Base-by-base conservation (phyloP, 1,140 invertebrate species). In the Chelonus insularis region DNA sequence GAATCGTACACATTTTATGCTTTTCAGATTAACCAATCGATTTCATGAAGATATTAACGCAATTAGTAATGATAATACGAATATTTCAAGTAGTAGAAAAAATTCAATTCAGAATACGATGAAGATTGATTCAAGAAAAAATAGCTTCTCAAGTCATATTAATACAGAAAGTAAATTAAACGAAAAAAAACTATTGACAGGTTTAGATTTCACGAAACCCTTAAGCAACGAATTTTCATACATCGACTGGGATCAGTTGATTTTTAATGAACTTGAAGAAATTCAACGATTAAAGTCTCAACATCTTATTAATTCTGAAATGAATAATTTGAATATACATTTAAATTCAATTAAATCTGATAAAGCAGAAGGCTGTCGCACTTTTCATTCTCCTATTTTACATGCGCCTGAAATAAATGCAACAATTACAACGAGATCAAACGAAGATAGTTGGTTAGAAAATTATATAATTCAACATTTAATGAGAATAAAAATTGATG, bases 401-500 rank as follows among this genome's bases (percentile, higher is more conserved):
- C 77, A 75, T 47, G 72, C 79, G 1, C 48, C 68, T 0, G 78
- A 82, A 5, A 73, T 74, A 0, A 71, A 70, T 50, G 71, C 78
- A 9, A 72, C 72, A 21, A 79, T 82, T 11, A 80, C 80, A 67
- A 80, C 76, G 4, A 77, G 68, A 6, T 80, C 77, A 1, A 77
- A 79, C 3, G 73, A 77, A 6, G 65, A 73, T 34, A 76, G 77
- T 0, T 82, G 80, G 80, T 81, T 79, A 0, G 79, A 81, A 50
- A 81, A 80, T 66, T 82, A 79, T 54, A 67, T 65, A 0, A 65
- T 82, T 4, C 76, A 73, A 36, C 71, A 65, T 56, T 66, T 82
- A 12, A 21, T 82, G 9, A 64, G 73, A 56, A 54, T 82, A 4
- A 77, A 80, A 57, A 74, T 80, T 29, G 60, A 67, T 0, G 57